Percentiles rank a stretch among this genome's conserved stretches.
These are phyloP conservation scores for Mellivora capensis DNA, from an alignment of 2,113 vertebrate genomes.

Conservation along the genomic window DNA sequence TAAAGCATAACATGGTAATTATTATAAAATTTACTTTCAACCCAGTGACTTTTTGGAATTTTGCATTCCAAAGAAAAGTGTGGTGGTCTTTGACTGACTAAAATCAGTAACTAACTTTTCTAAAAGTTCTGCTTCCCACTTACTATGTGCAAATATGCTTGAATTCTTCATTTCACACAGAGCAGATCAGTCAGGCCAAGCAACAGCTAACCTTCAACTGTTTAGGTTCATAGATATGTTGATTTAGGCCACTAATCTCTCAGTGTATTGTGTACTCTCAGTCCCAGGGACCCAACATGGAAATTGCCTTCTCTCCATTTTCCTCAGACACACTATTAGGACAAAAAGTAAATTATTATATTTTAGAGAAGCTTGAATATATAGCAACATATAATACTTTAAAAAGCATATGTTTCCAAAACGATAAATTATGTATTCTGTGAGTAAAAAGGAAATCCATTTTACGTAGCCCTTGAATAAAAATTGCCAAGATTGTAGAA, in stretches of 20 bases:
- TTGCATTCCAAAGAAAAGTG: background rate
- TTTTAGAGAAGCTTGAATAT: background rate
- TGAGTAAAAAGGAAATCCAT: background rate
- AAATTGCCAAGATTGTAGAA: background rate
- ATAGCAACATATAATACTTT: background rate
- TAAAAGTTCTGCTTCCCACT: background rate
- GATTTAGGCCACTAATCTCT: background rate
- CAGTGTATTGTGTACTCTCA: background rate
- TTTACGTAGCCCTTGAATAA: background rate
- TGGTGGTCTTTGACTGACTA: background rate
- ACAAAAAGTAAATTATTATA: background rate
- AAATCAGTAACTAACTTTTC: background rate
- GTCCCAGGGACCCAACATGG: fast-evolving
- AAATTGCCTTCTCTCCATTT: background rate
- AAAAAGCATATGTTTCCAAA: background rate
- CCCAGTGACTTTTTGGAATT: background rate
- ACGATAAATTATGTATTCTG: background rate
- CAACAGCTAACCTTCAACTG: background rate
- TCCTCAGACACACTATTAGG: background rate
- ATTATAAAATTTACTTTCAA: background rate
- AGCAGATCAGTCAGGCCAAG: background rate
- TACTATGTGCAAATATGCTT: background rate
- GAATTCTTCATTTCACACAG: background rate
- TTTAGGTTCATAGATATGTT: background rate
- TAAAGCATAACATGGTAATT: background rate